Conservation (phyloP, 1,140 invertebrate species). For the Olivierus martensii region DNA sequence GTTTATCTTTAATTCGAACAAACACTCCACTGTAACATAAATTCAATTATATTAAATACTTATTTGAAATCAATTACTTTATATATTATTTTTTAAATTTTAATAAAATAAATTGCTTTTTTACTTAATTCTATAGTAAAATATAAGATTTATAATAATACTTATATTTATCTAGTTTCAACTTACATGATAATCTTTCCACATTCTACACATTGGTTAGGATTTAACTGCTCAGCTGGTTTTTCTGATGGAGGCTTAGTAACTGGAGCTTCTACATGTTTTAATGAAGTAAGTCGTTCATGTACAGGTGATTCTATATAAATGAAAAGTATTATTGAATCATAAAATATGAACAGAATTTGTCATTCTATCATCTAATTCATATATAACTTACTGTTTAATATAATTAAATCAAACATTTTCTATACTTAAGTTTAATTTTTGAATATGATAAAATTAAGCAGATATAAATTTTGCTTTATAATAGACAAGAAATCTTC, state of each 20-base stretch:
- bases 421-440: too few relatives aligned
- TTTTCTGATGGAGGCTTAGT: constrained; percentile 37
- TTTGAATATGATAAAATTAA: too few relatives aligned
- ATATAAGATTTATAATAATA: neutral
- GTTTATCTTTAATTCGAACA: constrained; percentile 90
- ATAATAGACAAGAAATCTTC: too few relatives aligned
- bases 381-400: too few relatives aligned
- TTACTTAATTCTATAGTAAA: neutral
- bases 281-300: neutral
- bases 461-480: too few relatives aligned
- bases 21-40: constrained; percentile 66
- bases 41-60: neutral
- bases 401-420: too few relatives aligned
- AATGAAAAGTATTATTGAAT: too few relatives aligned
- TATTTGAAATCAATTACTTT: neutral
- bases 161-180: neutral
- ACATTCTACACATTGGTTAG: constrained; percentile 85
- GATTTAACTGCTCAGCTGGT: constrained; percentile 25
- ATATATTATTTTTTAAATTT: too few relatives aligned
- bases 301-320: too few relatives aligned
- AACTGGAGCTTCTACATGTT: constrained; percentile 52
- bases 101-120: neutral
- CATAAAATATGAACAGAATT: too few relatives aligned
- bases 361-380: too few relatives aligned
- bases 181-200: constrained; percentile 89